A percentile compares a stretch with the other conserved stretches of the same genome.
Conservation (phyloP, 2,113 vertebrate species). For the Litocranius walleri region DNA sequence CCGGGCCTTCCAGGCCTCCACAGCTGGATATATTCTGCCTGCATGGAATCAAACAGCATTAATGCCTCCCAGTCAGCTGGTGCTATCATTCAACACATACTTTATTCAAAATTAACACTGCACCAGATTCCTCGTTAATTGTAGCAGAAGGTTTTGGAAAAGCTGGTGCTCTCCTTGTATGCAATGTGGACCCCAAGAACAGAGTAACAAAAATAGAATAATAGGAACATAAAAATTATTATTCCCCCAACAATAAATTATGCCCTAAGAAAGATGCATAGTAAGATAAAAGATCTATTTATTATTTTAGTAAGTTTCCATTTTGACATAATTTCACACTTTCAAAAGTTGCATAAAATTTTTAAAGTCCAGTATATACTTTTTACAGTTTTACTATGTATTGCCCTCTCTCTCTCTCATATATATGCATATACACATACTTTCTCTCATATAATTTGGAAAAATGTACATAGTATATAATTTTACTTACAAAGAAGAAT, state of each 20-base stretch:
- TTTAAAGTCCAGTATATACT: not conserved
- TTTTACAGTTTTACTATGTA: not conserved
- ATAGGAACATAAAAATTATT: not conserved
- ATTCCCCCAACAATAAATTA: not conserved
- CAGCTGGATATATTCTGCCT: constrained; percentile 44
- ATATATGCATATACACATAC: not conserved
- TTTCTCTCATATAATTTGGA: not conserved
- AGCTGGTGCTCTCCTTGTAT: not conserved
- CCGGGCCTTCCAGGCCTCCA: constrained; percentile 30
- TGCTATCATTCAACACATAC: constrained; percentile 42
- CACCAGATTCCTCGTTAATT: constrained; percentile 45
- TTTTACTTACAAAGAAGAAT: not conserved
- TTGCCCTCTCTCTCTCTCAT: not conserved
- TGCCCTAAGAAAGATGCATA: not conserved
- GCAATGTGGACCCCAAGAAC: not conserved
- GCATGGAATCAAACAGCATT: not conserved
- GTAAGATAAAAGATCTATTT: not conserved
- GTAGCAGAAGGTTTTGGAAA: constrained; percentile 19
- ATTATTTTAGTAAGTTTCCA: not conserved
- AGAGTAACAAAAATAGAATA: not conserved
- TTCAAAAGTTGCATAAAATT: not conserved
- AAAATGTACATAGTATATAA: not conserved
- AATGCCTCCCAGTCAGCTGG: constrained; percentile 17
- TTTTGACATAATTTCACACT: not conserved
- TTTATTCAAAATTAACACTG: constrained; percentile 30